Base-by-base conservation (phyloP, 2,888 invertebrate genomes). In the Aphodius granarius region DNA sequence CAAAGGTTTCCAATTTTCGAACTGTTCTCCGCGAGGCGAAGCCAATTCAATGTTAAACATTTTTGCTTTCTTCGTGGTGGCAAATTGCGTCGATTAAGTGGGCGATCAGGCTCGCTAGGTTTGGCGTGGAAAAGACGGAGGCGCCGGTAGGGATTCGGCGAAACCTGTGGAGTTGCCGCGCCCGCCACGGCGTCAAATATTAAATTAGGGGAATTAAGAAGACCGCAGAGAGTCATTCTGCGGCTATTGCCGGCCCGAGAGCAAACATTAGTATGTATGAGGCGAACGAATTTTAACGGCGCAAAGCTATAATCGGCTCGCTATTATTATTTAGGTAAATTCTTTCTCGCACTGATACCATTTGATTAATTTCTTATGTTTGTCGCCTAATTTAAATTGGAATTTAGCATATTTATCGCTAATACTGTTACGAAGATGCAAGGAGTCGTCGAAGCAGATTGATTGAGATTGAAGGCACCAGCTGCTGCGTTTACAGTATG, bases 181-280 rank as follows among this genome's bases (percentile, higher is more conserved):
- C n/a, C 65, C 19, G 65, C n/a, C 20, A 22, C 22, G 22, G 68
- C 20, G 22, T 68, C 68, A 68, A 68, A 68, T 68, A 68, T 68
- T 68, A 68, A 68, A 68, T 68, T 68, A 68, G 68, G 22, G 68
- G 22, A 68, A 68, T 68, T 68, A 68, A 68, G 68, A 68, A 18
- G 68, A 68, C 68, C 68, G 22, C 22, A 68, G 68, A 68, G 68
- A 68, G 68, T 22, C 20, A 20, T 68, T 68, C 68, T 22, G 68
- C 20, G 68, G 68, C 22, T 21, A 68, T 68, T 22, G 18, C 22
- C 20, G 68, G 20, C 22, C 68, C 22, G 68, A 22, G 68, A 68
- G 22, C 68, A 20, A n/a, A 19, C 68, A 68, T 68, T 20, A 68
- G 68, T 68, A 68, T 68, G 68, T 68, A 68, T 68, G 68, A 22